phyloP scores from a whole-genome alignment of 2,888 invertebrate genomes.

The Acronicta alni region DNA sequence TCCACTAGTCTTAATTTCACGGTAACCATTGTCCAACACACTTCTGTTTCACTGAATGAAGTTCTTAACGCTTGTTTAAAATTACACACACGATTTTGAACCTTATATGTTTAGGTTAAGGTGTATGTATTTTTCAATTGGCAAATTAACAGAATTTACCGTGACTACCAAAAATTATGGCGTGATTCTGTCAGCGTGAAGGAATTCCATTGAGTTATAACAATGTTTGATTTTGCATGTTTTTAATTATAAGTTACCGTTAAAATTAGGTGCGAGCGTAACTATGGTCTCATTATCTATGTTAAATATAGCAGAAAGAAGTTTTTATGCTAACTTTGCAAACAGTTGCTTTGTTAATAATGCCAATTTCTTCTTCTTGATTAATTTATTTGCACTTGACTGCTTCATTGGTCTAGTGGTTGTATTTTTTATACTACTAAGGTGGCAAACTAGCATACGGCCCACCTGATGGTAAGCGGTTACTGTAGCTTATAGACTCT shows the following conservation, averaged over 20 bases:
- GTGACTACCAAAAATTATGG: constrained; percentile 69
- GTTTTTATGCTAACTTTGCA: constrained; percentile 17
- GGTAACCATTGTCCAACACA: constrained; percentile 71
- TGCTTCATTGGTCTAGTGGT: no score
- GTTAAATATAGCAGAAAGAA: constrained; percentile 18
- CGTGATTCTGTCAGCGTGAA: constrained; percentile 62
- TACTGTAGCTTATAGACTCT: no score
- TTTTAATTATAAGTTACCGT: constrained; percentile 56
- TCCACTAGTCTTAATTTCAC: constrained; percentile 77
- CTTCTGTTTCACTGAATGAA: constrained; percentile 75
- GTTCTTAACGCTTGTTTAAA: constrained; percentile 45
- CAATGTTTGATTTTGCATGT: constrained; percentile 64
- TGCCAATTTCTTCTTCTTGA: not conserved
- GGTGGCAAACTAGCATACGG: no score
- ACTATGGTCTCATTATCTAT: constrained; percentile 19
- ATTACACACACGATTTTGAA: constrained; percentile 47
- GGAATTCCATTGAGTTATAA: constrained; percentile 66
- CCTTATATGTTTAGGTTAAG: constrained; percentile 45
- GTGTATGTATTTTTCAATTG: constrained; percentile 23
- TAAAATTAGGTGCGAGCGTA: constrained; percentile 35
- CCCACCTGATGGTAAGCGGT: no score
- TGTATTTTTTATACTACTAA: no score
- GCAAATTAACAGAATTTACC: constrained; percentile 53
- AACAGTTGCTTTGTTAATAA: constrained; percentile 31
- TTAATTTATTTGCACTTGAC: not conserved